Base-by-base conservation (phyloP, 1,140 invertebrate species). In the Samia ricini region DNA sequence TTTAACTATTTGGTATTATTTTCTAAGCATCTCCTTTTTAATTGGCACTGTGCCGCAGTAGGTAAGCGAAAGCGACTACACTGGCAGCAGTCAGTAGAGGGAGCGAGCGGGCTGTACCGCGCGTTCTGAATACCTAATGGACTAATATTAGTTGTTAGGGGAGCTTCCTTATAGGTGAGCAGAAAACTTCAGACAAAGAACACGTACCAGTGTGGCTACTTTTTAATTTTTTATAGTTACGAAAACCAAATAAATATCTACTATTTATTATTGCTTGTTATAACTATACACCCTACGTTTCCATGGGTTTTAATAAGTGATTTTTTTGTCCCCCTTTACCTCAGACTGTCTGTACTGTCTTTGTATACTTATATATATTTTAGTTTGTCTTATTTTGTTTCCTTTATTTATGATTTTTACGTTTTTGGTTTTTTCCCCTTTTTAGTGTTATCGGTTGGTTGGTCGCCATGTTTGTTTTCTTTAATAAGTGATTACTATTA, bases 101-200 rank as follows among this genome's bases (percentile, higher is more conserved):
- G 71, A 71, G 63, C 64, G 70, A 69, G 77, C 72, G 80, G 77
- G 74, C 77, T 76, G 79, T 73, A 77, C 73, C 64, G 72, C 83
- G 85, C 83, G 83, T 56, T 78, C 83, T 88, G 87, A 89, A 89
- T 89, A 89, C 81, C 79, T 89, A 89, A 89, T 88, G 86, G 85
- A 80, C 83, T 88, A 88, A 89, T 89, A 89, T 89, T 88, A 89
- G 87, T 87, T 83, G 81, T 59, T 68, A 73, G 70, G 83, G 83
- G 72, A 85, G 79, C 77, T 85, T 83, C 74, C 81, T 82, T 77
- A 76, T 73, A 85, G 84, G 85, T 85, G 83, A 83, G 77, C 71
- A 71, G 72, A 76, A 81, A 89, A 89, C 78, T 87, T 83, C 70
- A 79, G 74, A 89, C 82, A 89, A 88, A 89, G 83, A 87, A 85